A percentile compares a stretch with the other conserved stretches of the same genome.
phyloP scores from a whole-genome alignment of 2,888 invertebrate species.

The Gerris lacustris region DNA sequence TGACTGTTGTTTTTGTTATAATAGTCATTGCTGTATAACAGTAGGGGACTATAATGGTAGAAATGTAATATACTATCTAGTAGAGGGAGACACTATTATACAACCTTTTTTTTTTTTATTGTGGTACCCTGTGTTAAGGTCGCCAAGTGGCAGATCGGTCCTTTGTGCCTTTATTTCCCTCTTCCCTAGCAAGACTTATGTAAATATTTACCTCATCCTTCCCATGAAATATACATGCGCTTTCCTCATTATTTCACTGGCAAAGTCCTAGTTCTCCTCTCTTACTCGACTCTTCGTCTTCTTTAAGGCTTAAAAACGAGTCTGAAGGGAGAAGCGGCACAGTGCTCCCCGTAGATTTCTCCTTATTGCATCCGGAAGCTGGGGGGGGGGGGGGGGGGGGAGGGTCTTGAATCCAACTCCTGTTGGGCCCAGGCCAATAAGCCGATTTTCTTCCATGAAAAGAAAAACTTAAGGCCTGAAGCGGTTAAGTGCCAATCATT shows the following conservation, averaged over 20 bases:
- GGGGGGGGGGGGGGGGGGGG: neutral
- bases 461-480: neutral
- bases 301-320: neutral
- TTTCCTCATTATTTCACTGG: neutral
- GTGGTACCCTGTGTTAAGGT: no score
- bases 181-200: neutral
- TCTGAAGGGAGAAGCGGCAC: neutral
- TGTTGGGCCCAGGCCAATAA: conserved; percentile 2
- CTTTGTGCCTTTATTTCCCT: neutral
- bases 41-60: no score
- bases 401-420: neutral
- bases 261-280: neutral
- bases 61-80: no score
- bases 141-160: neutral
- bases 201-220: neutral
- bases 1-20: no score
- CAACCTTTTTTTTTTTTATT: no score
- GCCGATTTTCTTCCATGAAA: neutral
- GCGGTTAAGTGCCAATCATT: conserved; percentile 3
- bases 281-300: neutral
- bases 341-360: neutral
- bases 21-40: no score
- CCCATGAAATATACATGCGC: conserved; percentile 1
- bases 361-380: neutral
- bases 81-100: no score